Evolutionary conservation across 37 sponge, comb jelly and placozoan species (phyloP), one percentile per base, ranked within the genome.

Genomic region (Tethya wilhelma): DNA sequence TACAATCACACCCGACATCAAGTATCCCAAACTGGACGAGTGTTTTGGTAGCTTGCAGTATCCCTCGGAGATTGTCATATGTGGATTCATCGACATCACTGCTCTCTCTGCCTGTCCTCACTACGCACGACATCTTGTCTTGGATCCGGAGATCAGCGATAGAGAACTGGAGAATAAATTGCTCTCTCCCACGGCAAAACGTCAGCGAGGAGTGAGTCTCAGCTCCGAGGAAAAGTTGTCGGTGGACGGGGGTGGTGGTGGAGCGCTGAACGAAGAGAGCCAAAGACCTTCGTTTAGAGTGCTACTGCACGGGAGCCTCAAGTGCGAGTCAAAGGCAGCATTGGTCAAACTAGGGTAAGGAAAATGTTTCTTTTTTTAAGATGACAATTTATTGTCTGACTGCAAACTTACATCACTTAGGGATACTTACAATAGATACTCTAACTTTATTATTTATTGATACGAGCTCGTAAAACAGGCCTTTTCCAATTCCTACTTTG

Each of bases 281-380:
- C 70, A 88, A 59, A 88, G 73, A 59, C 96, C 96, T 29, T 95
- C 96, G 26, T 95, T 92, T 67, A 40, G 96, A 9, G 91, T 95
- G 5, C 73, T 95, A 9, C 78, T 95, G 20, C 96, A 95, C 72
- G 96, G 90, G 0, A 89, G 96, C 53, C 70, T 95, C 36, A 92
- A 92, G 44, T 84, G 89, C 56, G 87, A 95, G 38, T 69, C 80
- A 25, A 86, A 92, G 66, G 74, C 79, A 0, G 96, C 96, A 22
- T 59, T 95, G 33, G 72, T 90, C 25, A 58, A 88, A 46, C 63
- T 95, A 39, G 78, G 93, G 96, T 95, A 30, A 86, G 90, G 42
- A 36, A 8, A 11, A 22, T 8, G 14, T 36, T 14, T 8, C 23
- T 26, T 7, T 17, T 19, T 49, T 19, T 49, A 49, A 49, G 55